Conservation (phyloP, 2,888 invertebrate genomes). For the Hemithea aestivaria region DNA sequence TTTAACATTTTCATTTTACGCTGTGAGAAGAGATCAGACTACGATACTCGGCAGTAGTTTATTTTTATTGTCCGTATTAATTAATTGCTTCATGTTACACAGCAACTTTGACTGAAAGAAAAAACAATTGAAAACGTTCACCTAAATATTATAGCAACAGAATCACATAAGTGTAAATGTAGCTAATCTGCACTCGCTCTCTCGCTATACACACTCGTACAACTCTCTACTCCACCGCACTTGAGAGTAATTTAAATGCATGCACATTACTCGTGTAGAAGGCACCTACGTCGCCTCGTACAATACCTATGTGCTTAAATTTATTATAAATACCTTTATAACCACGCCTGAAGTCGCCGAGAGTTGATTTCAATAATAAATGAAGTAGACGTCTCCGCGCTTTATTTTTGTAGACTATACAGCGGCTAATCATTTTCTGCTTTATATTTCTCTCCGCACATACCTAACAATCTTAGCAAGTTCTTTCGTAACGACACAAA, state of each 20-base stretch:
- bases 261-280: slow-evolving; percentile 51
- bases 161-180: slow-evolving; percentile 2
- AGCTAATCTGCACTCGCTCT: slow-evolving; percentile 2
- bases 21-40: slow-evolving; percentile 5
- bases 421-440: too few species aligned
- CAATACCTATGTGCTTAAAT: slow-evolving; percentile 46
- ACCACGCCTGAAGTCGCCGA: slow-evolving; percentile 32
- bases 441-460: too few species aligned
- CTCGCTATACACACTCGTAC: slow-evolving; percentile 3
- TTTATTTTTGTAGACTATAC: slow-evolving; percentile 9
- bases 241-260: slow-evolving; percentile 69
- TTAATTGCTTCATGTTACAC: too few species aligned
- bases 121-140: too few species aligned
- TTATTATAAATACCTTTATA: slow-evolving; percentile 60
- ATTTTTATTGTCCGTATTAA: too few species aligned
- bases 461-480: too few species aligned
- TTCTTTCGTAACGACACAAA: slow-evolving; percentile 4
- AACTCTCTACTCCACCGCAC: slow-evolving; percentile 33
- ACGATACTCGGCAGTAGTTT: not conserved
- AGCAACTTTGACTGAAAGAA: too few species aligned
- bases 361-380: slow-evolving; percentile 27
- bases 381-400: slow-evolving; percentile 9
- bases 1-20: slow-evolving; percentile 10
- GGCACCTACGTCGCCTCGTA: slow-evolving; percentile 35
- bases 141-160: not conserved